Evolutionary conservation across 2,113 vertebrate species (phyloP).

Genomic region (Drymodes brunneopygia): DNA sequence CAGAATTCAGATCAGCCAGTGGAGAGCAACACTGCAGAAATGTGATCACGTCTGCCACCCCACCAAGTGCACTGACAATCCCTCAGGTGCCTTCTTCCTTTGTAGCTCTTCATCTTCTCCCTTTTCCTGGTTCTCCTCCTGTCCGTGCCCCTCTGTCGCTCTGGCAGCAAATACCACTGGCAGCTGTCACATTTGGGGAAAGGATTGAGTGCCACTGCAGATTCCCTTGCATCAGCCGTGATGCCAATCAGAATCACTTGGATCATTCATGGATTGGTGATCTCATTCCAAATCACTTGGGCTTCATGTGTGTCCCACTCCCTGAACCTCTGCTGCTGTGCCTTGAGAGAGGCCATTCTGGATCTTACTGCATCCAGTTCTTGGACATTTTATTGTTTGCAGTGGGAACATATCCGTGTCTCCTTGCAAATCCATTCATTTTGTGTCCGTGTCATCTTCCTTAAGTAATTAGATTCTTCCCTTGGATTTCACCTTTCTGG

Average conservation of each 20-base stretch:
- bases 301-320: neutral
- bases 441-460: neutral
- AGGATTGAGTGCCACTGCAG: neutral
- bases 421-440: neutral
- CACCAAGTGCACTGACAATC: neutral
- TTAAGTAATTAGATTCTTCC: neutral
- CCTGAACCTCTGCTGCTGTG: neutral
- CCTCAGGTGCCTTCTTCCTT: neutral
- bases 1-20: neutral
- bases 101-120: neutral
- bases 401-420: neutral
- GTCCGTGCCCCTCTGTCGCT: neutral
- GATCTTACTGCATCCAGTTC: neutral
- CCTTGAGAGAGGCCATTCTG: neutral
- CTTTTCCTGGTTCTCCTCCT: neutral
- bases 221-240: accelerated
- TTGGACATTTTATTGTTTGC: neutral
- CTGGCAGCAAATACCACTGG: neutral
- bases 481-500: neutral
- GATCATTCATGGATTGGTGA: neutral
- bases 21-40: neutral
- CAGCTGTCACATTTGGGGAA: neutral
- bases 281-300: neutral
- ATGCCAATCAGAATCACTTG: neutral
- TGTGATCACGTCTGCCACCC: neutral